These are phyloP conservation scores for Ormyrus rosae DNA, from an alignment of 2,888 invertebrate species.

Conservation along the genomic window DNA sequence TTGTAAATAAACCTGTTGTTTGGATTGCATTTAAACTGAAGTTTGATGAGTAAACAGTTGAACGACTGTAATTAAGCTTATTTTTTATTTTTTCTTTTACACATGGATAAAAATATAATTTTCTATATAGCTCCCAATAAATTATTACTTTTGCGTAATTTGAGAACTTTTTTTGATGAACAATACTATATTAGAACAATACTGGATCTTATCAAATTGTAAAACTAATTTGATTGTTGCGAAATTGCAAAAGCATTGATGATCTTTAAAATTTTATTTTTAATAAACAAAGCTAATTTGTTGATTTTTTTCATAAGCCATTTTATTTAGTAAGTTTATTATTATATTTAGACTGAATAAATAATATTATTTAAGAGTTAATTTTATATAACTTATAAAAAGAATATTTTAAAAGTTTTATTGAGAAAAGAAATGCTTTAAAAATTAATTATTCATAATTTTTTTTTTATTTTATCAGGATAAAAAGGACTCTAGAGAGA, in stretches of 20 bases:
- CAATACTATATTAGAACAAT: too few species aligned
- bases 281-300: too few species aligned
- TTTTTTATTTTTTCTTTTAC: conserved; percentile 3
- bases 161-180: too few species aligned
- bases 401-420: not conserved
- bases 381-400: not conserved
- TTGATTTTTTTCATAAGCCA: too few species aligned
- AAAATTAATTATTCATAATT: not conserved
- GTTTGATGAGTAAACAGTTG: too few species aligned
- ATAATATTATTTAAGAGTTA: not conserved
- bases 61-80: not conserved
- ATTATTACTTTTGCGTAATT: too few species aligned
- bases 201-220: too few species aligned
- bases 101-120: not conserved
- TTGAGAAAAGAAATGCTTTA: not conserved
- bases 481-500: conserved; percentile 37
- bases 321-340: not conserved
- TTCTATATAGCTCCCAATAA: not conserved
- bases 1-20: too few species aligned
- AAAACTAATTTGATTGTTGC: too few species aligned
- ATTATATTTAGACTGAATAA: not conserved
- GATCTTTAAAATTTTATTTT: too few species aligned
- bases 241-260: too few species aligned
- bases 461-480: not conserved
- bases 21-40: too few species aligned